Percentiles rank a stretch among this genome's conserved stretches.
Evolutionary conservation across 2,113 vertebrate species (phyloP).

Genomic region (Cephalopterus ornatus): DNA sequence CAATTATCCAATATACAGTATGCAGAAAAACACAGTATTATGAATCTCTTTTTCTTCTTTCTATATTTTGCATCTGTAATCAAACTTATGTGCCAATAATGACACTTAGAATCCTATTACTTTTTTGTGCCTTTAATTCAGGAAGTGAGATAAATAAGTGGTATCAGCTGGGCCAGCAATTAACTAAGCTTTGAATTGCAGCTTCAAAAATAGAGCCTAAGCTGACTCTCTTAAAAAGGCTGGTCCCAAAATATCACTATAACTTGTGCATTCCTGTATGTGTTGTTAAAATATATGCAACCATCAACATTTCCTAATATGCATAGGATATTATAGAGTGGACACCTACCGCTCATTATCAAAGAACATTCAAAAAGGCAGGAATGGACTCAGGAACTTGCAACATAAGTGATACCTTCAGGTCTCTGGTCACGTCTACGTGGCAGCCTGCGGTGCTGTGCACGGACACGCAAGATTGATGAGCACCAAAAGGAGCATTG

Average conservation of each 20-base stretch:
- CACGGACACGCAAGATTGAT: not conserved
- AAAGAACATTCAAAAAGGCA: not conserved
- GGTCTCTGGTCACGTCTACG: not conserved
- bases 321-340: not conserved
- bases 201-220: slow-evolving; percentile 27
- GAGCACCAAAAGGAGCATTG: not conserved
- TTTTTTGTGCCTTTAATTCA: not conserved
- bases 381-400: not conserved
- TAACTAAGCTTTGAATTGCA: not conserved
- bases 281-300: not conserved
- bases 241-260: not conserved
- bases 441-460: not conserved
- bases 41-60: not conserved
- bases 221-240: not conserved
- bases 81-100: slow-evolving; percentile 14
- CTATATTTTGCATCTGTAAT: slow-evolving; percentile 11
- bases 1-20: not conserved
- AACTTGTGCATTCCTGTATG: not conserved
- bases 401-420: not conserved
- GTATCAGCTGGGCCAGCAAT: slow-evolving; percentile 41
- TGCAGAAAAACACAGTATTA: not conserved
- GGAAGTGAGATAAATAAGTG: slow-evolving; percentile 12
- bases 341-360: not conserved
- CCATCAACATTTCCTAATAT: not conserved
- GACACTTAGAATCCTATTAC: not conserved